phyloP scores from a whole-genome alignment of 2,797 vertebrate genomes.

The Anas flavirostris region DNA sequence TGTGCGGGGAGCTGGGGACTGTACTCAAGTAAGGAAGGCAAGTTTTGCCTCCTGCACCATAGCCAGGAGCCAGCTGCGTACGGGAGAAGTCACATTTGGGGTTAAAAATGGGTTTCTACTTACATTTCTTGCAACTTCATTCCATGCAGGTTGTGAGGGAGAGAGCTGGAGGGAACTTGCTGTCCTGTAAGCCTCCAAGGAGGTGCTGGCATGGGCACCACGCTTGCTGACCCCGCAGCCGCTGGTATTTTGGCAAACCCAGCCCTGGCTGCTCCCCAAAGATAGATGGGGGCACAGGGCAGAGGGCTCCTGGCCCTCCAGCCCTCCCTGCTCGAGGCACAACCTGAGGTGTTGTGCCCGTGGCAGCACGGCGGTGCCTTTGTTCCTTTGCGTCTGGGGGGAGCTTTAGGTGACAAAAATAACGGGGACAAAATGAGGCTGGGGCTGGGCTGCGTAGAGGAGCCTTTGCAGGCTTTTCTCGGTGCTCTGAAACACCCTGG shows the following conservation, averaged over 20 bases:
- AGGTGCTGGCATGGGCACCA: background rate
- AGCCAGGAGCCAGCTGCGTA: background rate
- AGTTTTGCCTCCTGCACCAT: background rate
- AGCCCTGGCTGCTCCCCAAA: background rate
- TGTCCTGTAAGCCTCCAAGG: background rate
- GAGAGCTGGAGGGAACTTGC: background rate
- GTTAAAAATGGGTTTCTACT: background rate
- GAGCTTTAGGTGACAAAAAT: background rate
- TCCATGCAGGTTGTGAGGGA: no score
- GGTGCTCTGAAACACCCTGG: background rate
- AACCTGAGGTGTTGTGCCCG: fast-evolving
- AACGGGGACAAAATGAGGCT: background rate
- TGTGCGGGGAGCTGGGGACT: background rate
- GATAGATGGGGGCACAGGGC: background rate
- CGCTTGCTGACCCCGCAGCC: background rate
- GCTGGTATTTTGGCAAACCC: fast-evolving
- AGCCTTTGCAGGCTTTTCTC: background rate
- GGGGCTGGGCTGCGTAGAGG: background rate
- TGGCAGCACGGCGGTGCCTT: background rate
- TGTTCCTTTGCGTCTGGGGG: background rate
- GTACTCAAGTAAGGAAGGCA: background rate
- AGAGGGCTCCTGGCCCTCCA: background rate
- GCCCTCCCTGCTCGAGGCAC: fast-evolving
- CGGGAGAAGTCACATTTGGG: background rate
- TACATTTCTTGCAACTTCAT: background rate